Evolutionary conservation across 2,888 invertebrate species (phyloP), one percentile per base, ranked within the genome.

Genomic region (Patella caerulea): DNA sequence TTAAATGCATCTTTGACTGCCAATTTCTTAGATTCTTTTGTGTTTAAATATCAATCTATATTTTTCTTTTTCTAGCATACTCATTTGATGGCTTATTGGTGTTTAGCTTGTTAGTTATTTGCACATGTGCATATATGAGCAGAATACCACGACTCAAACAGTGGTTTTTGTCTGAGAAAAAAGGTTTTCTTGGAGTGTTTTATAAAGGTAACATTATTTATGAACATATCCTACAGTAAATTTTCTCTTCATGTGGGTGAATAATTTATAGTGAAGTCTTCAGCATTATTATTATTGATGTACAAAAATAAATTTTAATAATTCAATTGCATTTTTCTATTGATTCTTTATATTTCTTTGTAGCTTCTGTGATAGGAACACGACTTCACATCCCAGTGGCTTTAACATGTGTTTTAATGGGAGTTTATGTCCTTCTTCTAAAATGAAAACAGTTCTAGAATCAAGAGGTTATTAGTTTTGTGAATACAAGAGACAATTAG

Each of bases 61-160:
- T 29, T 65, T 19, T 54, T 73, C 11, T 55, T 54, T n/a, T 86
- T 87, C 65, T 88, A 91, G 91, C 88, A n/a, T 91, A 91, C 77
- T 91, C 91, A 9, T 91, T 93, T 86, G 92, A 92, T 85, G 92
- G 92, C n/a, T 85, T 92, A 78, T 77, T 92, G 69, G 89, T 92
- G n/a, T 90, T 92, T 79, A 88, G 90, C 45, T 86, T 92, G 19
- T 84, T 92, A 74, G 84, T 92, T 65, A 89, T 92, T 34, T 92
- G 92, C 84, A 92, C 92, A 3, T 92, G 92, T 89, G 92, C 92
- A 9, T 93, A 92, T 83, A 90, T 92, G 88, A 89, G 91, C 78
- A 83, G 92, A 77, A 90, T 92, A 11, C 92, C 92, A 34, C 87
- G 91, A 71, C 85, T 92, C 69, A 91, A 91, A 75, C 88, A 91